Evolutionary conservation across 1,140 invertebrate species (phyloP).

Genomic region (Ostrea denselamellosa): DNA sequence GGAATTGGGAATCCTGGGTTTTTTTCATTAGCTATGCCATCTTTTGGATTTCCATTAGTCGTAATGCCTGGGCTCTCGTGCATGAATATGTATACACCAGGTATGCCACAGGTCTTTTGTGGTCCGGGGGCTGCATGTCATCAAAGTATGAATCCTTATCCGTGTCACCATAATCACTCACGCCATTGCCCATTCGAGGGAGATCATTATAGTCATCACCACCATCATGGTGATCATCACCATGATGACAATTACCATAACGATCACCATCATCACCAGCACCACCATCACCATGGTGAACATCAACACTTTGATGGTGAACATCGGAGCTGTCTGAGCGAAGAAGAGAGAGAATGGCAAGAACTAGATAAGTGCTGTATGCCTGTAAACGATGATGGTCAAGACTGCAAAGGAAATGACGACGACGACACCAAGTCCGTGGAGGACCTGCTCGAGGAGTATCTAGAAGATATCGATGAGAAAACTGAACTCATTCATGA

Average conservation of each 20-base stretch:
- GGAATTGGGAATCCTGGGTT: not conserved
- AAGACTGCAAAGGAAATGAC: not conserved
- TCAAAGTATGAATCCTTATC: not conserved
- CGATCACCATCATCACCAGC: not conserved
- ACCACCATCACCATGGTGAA: not conserved
- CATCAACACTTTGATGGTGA: not conserved
- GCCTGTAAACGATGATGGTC: not conserved
- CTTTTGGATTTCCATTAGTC: not conserved
- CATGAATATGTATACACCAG: not conserved
- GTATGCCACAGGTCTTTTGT: not conserved
- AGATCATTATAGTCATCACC: not conserved
- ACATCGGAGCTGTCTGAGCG: not conserved
- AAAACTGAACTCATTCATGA: constrained; percentile 22
- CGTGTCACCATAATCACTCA: not conserved
- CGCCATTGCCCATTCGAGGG: not conserved
- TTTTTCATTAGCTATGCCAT: not conserved
- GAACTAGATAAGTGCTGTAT: not conserved
- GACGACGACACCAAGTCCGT: not conserved
- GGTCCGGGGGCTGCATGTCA: not conserved
- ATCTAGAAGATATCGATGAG: constrained; percentile 3
- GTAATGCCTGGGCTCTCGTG: not conserved
- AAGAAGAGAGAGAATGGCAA: not conserved
- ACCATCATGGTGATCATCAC: not conserved
- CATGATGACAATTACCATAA: not conserved
- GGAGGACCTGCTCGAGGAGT: not conserved